phyloP scores from a whole-genome alignment of 2,113 vertebrate species.

The Leuciscus idus region DNA sequence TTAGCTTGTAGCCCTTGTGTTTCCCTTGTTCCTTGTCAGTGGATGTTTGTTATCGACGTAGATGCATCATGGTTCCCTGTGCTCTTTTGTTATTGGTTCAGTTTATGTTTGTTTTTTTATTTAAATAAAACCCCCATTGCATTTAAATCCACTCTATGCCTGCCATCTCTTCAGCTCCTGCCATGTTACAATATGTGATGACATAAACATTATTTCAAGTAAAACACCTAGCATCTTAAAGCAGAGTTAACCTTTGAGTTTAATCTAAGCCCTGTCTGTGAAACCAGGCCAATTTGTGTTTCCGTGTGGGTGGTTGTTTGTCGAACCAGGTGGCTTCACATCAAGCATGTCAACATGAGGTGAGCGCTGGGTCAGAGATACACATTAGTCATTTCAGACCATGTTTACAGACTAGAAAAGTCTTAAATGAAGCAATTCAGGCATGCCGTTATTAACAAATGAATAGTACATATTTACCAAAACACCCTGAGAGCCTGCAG shows the following conservation, averaged over 20 bases:
- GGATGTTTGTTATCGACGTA: no score
- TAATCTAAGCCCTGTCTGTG: no score
- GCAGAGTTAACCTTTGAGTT: neutral
- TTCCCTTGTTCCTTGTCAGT: no score
- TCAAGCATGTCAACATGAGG: slow-evolving; percentile 24
- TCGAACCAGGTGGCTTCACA: slow-evolving; percentile 21
- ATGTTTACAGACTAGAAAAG: slow-evolving; percentile 22
- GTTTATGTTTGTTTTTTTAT: no score
- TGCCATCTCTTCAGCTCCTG: no score
- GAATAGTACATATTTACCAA: slow-evolving; percentile 40
- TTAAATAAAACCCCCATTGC: no score
- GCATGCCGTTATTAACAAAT: slow-evolving; percentile 28
- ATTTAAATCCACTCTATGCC: no score
- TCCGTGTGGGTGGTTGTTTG: neutral
- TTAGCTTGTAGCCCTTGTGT: no score
- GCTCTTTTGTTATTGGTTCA: no score
- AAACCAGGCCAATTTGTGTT: neutral
- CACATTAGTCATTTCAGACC: slow-evolving; percentile 2
- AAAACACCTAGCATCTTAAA: neutral
- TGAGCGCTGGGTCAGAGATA: slow-evolving; percentile 11
- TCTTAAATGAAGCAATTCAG: slow-evolving; percentile 38
- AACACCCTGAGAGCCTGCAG: slow-evolving; percentile 36
- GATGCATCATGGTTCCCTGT: no score
- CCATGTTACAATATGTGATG: no score
- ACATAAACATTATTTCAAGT: neutral